Evolutionary conservation across 2,113 vertebrate species (phyloP), one percentile per base, ranked within the genome.

Genomic region (Macrotus californicus): DNA sequence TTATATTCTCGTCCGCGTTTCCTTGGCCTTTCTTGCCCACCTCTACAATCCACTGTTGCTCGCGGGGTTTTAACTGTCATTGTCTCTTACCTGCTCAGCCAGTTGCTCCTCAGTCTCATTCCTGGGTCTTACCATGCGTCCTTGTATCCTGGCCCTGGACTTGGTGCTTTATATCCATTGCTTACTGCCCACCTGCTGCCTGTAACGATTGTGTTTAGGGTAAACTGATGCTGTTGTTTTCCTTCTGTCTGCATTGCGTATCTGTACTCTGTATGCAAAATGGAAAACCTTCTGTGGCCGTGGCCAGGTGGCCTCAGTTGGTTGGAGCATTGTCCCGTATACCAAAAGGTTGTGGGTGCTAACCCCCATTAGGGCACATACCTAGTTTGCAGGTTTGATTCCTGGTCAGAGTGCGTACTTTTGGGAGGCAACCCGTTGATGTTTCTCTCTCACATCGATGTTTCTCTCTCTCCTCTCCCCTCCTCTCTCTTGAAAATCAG

Each of bases 21-120:
- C 39, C 31, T 56, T 59, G 24, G 24, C n/a, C 29, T 95, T 61
- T 43, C 52, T 77, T 73, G 31, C 59, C 41, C 6, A 14, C 41
- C 81, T 85, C 41, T 54, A 16, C 67, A 24, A 24, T 39, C 9
- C 46, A 54, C 22, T 31, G 54, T 54, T 52, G 87, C 22, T 72
- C 4, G 0, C 0, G 0, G 64, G 9, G 39, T 39, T 39, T 76
- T 6, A 3, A 13, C 48, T 12, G 0, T 14, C 0, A 1, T 52
- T 29, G 15, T 16, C 31, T 22, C 1, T 24, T 4, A 59, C 7
- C 10, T 73, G n/a, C 14, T 41, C 46, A 59, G 69, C 50, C 59
- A 90, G 0, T 52, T 69, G 61, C 31, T 36, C 29, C n/a, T 87
- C 14, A 7, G 46, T 70, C 19, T 12, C 43, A 7, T 79, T 90